phyloP scores from a whole-genome alignment of 2,797 vertebrate genomes.

The Hafferia zeledoni region DNA sequence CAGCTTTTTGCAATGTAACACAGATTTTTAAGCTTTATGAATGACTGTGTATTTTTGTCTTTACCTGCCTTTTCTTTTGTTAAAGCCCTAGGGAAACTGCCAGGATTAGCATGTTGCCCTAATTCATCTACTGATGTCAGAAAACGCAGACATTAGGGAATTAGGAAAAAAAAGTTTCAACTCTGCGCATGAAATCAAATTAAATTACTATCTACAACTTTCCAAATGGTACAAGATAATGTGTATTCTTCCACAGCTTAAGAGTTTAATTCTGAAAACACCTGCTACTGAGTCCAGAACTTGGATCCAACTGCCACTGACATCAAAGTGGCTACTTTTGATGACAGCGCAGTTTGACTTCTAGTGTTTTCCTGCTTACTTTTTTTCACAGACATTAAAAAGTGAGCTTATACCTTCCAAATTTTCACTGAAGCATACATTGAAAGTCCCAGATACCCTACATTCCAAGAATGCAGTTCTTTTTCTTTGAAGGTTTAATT shows the following conservation, averaged over 20 bases:
- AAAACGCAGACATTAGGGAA: not conserved
- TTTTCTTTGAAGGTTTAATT: not conserved
- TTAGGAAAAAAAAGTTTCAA: not conserved
- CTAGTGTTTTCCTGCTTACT: not conserved
- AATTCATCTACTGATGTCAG: not conserved
- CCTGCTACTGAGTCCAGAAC: not conserved
- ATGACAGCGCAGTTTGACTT: not conserved
- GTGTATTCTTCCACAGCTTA: not conserved
- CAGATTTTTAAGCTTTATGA: not conserved
- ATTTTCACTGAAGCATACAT: not conserved
- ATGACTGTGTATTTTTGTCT: not conserved
- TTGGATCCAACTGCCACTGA: not conserved
- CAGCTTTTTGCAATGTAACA: not conserved
- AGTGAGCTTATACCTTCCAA: not conserved
- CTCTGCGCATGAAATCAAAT: not conserved
- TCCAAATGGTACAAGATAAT: not conserved
- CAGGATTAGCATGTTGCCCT: not conserved
- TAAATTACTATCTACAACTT: not conserved
- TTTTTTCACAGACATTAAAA: not conserved
- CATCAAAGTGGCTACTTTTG: not conserved
- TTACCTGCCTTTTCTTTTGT: not conserved
- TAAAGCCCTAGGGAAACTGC: not conserved
- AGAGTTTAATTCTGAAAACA: not conserved
- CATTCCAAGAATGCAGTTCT: not conserved
- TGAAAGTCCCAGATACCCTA: not conserved